Percentiles rank a stretch among this genome's conserved stretches.
Evolutionary conservation across 2,888 invertebrate species (phyloP).

Genomic region (Cosmorhoe ocellata): DNA sequence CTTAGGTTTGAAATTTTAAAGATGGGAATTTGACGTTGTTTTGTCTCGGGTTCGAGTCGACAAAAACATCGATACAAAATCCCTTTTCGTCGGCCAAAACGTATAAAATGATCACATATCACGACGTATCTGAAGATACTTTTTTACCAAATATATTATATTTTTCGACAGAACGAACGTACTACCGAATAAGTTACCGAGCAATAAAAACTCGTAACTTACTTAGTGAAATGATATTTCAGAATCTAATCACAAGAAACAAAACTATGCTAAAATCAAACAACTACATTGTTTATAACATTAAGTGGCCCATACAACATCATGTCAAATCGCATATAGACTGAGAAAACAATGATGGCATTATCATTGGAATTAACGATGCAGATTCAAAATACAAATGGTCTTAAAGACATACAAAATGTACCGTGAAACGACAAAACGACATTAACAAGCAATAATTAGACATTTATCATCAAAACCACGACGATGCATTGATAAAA

Average conservation of each 20-base stretch:
- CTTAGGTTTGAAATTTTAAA: constrained; percentile 60
- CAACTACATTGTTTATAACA: not conserved
- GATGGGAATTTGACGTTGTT: constrained; percentile 36
- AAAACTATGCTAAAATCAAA: not conserved
- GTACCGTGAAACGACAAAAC: constrained; percentile 67
- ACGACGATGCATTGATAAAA: constrained; percentile 82
- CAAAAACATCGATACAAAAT: constrained; percentile 16
- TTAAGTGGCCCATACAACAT: constrained; percentile 3
- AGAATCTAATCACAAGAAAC: not conserved
- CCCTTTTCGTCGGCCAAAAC: constrained; percentile 4
- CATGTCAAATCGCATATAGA: constrained; percentile 1
- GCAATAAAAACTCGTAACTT: too few relatives aligned
- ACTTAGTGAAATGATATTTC: too few relatives aligned
- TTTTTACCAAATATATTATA: too few relatives aligned
- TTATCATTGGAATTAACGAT: constrained; percentile 31
- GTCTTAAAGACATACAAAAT: constrained; percentile 65
- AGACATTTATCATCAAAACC: constrained; percentile 77
- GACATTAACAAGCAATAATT: constrained; percentile 79
- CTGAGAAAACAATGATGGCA: constrained; percentile 27
- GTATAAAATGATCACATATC: not conserved
- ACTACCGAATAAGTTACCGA: too few relatives aligned
- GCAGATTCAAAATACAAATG: constrained; percentile 61
- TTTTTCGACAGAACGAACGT: too few relatives aligned
- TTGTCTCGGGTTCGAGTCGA: constrained; percentile 17
- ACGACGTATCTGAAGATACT: not conserved